Percentiles rank a stretch among this genome's conserved stretches.
phyloP scores from a whole-genome alignment of 2,888 invertebrate species.

The Oscheius sp. region DNA sequence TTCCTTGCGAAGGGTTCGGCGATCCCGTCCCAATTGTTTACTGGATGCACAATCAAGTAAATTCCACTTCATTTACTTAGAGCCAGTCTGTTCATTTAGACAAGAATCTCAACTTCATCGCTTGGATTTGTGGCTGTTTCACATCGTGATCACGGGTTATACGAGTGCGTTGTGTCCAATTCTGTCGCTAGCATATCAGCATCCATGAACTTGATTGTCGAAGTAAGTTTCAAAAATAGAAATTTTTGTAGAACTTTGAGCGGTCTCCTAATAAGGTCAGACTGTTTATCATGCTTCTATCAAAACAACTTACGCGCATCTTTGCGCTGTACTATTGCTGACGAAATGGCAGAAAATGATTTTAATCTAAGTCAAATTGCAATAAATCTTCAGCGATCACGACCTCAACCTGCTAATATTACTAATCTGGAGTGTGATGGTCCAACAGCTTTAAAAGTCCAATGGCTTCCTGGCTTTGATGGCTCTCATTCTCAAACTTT shows the following conservation, averaged over 20 bases:
- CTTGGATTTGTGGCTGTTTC: slow-evolving; percentile 47
- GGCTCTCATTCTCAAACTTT: slow-evolving; percentile 55
- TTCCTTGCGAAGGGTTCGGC: slow-evolving; percentile 64
- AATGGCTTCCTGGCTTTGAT: slow-evolving; percentile 54
- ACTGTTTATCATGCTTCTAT: no score
- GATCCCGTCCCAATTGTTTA: slow-evolving; percentile 65
- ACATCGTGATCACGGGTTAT: slow-evolving; percentile 61
- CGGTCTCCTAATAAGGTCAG: no score
- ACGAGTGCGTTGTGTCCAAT: slow-evolving; percentile 62
- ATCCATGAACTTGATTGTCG: slow-evolving; percentile 48
- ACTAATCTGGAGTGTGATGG: slow-evolving; percentile 46
- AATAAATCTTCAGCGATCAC: slow-evolving; percentile 44
- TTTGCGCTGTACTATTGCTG: no score
- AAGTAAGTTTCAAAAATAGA: no score
- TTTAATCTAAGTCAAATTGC: neutral
- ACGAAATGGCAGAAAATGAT: no score
- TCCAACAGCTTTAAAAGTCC: slow-evolving; percentile 40
- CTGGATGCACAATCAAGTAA: slow-evolving; percentile 61
- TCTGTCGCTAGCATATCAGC: slow-evolving; percentile 53
- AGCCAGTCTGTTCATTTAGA: slow-evolving; percentile 41
- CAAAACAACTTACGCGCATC: no score
- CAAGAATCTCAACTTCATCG: slow-evolving; percentile 44
- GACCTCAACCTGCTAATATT: slow-evolving; percentile 51
- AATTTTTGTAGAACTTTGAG: no score
- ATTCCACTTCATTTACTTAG: no score